phyloP scores from a whole-genome alignment of 1,140 invertebrate genomes.

The Penaeus vannamei region DNA sequence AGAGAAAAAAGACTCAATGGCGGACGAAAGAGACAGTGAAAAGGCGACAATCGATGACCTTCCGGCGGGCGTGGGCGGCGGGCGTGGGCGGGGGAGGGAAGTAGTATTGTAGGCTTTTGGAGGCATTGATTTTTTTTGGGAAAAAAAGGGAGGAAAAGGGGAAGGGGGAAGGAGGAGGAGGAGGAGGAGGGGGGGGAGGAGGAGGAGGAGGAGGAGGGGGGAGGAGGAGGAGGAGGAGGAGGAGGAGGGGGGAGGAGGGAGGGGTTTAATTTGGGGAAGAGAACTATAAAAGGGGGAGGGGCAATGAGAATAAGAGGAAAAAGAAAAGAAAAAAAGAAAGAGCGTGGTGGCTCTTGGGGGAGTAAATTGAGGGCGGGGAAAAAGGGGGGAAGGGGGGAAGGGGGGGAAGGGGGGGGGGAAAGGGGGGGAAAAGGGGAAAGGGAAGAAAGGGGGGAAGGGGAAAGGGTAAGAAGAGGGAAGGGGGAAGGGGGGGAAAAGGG shows the following conservation, averaged over 20 bases:
- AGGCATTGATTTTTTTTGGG: not conserved
- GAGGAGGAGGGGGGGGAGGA: too few relatives aligned
- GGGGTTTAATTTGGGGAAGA: not conserved
- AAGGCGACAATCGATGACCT: not conserved
- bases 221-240: slow-evolving; percentile 1
- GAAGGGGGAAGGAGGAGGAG: slow-evolving; percentile 3
- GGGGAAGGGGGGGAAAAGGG: not conserved
- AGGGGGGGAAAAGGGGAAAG: not conserved
- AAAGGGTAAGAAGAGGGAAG: not conserved
- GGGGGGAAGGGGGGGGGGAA: not conserved
- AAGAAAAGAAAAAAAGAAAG: slow-evolving; percentile 4
- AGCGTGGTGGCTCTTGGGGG: not conserved
- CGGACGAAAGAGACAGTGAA: not conserved
- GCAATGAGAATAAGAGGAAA: slow-evolving; percentile 4
- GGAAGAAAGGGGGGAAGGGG: not conserved
- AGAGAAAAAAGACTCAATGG: not conserved
- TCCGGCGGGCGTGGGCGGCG: not conserved
- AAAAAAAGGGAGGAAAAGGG: not conserved
- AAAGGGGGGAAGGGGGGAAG: not conserved
- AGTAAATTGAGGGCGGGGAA: not conserved
- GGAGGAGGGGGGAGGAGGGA: too few relatives aligned
- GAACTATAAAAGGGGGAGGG: not conserved
- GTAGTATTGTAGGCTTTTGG: not conserved
- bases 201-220: not conserved
- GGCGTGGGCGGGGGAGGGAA: not conserved